Evolutionary conservation across 2,113 vertebrate genomes (phyloP).

Genomic region (Coptodon rendalli): DNA sequence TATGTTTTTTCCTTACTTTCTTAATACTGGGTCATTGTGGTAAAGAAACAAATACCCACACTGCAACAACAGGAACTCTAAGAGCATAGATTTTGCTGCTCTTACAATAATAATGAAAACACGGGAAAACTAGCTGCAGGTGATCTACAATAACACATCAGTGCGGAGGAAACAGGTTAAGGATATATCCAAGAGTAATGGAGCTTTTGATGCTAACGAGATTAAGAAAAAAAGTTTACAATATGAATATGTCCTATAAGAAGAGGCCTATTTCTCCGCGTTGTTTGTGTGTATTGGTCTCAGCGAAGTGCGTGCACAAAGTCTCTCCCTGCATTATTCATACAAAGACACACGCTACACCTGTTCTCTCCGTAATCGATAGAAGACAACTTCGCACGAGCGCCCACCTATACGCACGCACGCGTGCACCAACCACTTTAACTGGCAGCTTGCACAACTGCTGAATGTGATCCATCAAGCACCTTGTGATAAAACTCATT

Average conservation of each 20-base stretch:
- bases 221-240: not conserved
- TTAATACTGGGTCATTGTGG: not conserved
- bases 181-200: not conserved
- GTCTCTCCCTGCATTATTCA: slow-evolving; percentile 54
- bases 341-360: slow-evolving; percentile 52
- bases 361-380: slow-evolving; percentile 66
- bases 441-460: not conserved
- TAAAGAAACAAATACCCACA: not conserved
- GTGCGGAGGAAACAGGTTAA: not conserved
- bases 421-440: not conserved
- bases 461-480: not conserved
- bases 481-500: slow-evolving; percentile 14
- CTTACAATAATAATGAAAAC: not conserved
- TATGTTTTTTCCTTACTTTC: not conserved
- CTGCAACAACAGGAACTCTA: not conserved
- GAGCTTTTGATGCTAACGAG: not conserved
- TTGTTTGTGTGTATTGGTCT: not conserved
- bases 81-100: not conserved
- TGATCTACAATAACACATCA: not conserved
- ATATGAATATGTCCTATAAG: not conserved
- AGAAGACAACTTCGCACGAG: slow-evolving; percentile 17
- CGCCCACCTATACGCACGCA: not conserved
- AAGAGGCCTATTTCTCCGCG: not conserved
- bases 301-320: not conserved
- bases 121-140: not conserved